Percentiles rank a stretch among this genome's conserved stretches.
These are phyloP conservation scores for Nothoprocta perdicaria DNA, from an alignment of 2,113 vertebrate species.

Conservation along the genomic window DNA sequence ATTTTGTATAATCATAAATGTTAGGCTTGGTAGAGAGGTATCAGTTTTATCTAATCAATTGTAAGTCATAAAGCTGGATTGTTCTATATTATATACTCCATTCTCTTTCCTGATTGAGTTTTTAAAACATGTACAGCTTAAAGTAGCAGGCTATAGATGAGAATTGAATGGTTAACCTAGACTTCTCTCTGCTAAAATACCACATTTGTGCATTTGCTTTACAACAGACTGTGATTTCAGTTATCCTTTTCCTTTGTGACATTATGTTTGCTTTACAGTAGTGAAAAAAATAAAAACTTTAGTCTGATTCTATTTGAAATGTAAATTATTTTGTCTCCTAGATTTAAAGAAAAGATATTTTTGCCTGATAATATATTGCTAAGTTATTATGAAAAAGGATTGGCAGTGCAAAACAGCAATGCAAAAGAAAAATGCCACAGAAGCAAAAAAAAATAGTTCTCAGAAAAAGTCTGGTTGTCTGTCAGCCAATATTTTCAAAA, in stretches of 20 bases:
- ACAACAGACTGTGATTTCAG: neutral
- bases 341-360: neutral
- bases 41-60: neutral
- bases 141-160: neutral
- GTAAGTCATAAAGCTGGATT: neutral
- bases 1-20: constrained; percentile 12
- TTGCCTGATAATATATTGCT: neutral
- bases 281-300: neutral
- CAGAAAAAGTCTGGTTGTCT: neutral
- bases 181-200: neutral
- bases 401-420: neutral
- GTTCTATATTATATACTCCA: neutral
- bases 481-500: neutral
- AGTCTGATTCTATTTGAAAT: neutral
- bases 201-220: neutral
- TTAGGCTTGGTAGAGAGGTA: neutral
- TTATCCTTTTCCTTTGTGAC: neutral
- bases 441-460: neutral
- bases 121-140: neutral
- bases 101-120: neutral
- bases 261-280: neutral
- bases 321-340: neutral
- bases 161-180: neutral
- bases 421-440: neutral
- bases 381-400: neutral